Base-by-base conservation (phyloP, 1,140 invertebrate genomes). In the Spodoptera frugiperda region DNA sequence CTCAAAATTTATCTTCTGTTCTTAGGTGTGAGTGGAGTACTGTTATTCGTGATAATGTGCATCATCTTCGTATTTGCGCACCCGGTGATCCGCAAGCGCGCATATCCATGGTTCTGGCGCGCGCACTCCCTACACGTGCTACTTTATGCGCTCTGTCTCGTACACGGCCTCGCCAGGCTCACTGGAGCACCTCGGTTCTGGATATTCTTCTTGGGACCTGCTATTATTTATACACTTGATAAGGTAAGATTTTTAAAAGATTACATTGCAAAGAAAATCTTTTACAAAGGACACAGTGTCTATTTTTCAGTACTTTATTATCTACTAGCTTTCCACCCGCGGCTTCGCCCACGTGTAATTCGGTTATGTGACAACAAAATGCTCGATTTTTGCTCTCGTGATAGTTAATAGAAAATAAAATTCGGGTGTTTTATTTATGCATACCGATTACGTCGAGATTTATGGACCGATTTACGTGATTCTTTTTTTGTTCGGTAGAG, bases 61-160 rank as follows among this genome's bases (percentile, higher is more conserved):
- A 97, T 99, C 54, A 99, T 99, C 72, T 99, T 99, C 88, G 97
- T 99, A 0, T 99, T 99, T 90, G 98, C 99, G 0, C 98, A 99
- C 91, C 98, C 99, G 0, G 97, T 96, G 2, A 98, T 99, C 33
- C 95, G 99, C 3, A 98, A 98, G 87, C 97, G 98, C 84, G 98
- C 98, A 0, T 99, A 99, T 91, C 98, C 98, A 72, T 99, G 98
- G 93, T 99, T 99, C 94, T 99, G 99, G 98, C 96, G 97, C 14
- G 98, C 99, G n/a, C 99, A 99, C 90, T 97, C 98, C 19, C 95
- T 99, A 0, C 99, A 99, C 86, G 96, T 99, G 33, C 89, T 97
- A 0, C 94, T 99, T 2, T 99, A 99, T 87, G 96, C 98, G 0
- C 92, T 99, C 8, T 98, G 96, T 80, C 94, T 99, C 39, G 96